These are phyloP conservation scores for Scleropages formosus DNA, from an alignment of 2,797 vertebrate species.

Conservation along the genomic window DNA sequence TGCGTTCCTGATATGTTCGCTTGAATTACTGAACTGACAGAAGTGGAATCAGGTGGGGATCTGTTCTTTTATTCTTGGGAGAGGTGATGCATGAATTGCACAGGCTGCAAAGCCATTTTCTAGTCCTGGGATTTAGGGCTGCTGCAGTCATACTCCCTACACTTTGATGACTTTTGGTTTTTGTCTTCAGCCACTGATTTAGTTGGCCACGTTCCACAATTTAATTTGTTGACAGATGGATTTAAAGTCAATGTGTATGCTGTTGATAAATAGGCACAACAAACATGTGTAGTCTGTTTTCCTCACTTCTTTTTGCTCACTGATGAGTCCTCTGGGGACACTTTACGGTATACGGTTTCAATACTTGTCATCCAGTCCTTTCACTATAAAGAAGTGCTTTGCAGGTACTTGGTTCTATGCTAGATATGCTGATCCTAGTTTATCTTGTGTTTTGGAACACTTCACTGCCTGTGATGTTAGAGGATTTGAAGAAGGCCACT, in stretches of 20 bases:
- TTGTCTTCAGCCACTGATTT: slow-evolving; percentile 7
- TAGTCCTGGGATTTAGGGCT: not conserved
- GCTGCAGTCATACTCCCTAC: not conserved
- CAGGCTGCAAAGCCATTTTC: not conserved
- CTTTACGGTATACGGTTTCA: not conserved
- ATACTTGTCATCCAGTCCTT: not conserved
- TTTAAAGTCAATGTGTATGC: slow-evolving; percentile 4
- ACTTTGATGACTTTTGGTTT: not conserved
- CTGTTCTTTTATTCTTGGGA: no score
- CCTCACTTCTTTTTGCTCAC: not conserved
- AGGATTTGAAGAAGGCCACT: no score
- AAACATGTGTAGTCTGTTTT: slow-evolving; percentile 1
- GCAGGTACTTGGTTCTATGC: no score
- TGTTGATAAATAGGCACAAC: not conserved
- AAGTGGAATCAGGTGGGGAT: no score
- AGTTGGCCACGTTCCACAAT: not conserved
- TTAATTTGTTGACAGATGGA: slow-evolving; percentile 10
- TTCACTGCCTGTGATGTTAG: no score
- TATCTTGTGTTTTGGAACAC: no score
- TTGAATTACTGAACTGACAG: no score
- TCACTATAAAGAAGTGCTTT: no score
- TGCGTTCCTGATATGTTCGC: no score
- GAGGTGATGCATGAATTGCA: no score
- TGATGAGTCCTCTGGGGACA: not conserved
- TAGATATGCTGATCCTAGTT: no score